Evolutionary conservation across 2,888 invertebrate genomes (phyloP).

Genomic region (Hypselothyrea guttata): DNA sequence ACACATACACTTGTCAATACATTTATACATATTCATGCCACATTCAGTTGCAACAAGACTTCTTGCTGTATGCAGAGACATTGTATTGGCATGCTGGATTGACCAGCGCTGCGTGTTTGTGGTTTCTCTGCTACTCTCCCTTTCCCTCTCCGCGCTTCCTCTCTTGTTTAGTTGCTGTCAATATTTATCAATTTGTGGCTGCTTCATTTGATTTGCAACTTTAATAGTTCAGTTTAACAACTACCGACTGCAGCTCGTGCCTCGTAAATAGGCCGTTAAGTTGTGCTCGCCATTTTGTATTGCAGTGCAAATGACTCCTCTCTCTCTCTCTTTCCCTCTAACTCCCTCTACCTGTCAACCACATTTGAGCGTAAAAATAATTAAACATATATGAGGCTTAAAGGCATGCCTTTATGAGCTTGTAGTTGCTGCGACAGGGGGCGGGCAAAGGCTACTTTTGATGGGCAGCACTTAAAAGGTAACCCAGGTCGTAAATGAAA

Average conservation of each 20-base stretch:
- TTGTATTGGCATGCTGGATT: too few species aligned
- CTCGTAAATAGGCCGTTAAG: constrained; percentile 31
- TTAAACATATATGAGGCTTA: constrained; percentile 54
- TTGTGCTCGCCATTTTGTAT: constrained; percentile 33
- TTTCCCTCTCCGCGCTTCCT: too few species aligned
- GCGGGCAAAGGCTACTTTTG: constrained; percentile 46
- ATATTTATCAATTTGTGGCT: constrained; percentile 32
- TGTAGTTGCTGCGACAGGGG: constrained; percentile 21
- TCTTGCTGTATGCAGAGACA: too few species aligned
- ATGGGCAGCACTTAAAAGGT: constrained; percentile 62
- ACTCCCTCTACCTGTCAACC: too few species aligned
- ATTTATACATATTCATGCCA: constrained; percentile 3
- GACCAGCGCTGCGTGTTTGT: not conserved
- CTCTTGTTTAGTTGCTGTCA: constrained; percentile 12
- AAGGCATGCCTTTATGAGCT: constrained; percentile 49
- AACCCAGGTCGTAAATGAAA: constrained; percentile 58
- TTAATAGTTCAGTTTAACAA: constrained; percentile 4
- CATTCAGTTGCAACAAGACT: constrained; percentile 18
- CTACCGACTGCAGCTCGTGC: constrained; percentile 7
- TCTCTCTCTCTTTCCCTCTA: too few species aligned
- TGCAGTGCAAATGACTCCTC: constrained; percentile 10
- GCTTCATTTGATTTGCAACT: constrained; percentile 8
- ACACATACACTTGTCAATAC: not conserved
- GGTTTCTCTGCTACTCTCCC: not conserved
- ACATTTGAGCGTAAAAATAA: constrained; percentile 59